Evolutionary conservation across 2,113 vertebrate genomes (phyloP).

Genomic region (Dicentrarchus labrax): DNA sequence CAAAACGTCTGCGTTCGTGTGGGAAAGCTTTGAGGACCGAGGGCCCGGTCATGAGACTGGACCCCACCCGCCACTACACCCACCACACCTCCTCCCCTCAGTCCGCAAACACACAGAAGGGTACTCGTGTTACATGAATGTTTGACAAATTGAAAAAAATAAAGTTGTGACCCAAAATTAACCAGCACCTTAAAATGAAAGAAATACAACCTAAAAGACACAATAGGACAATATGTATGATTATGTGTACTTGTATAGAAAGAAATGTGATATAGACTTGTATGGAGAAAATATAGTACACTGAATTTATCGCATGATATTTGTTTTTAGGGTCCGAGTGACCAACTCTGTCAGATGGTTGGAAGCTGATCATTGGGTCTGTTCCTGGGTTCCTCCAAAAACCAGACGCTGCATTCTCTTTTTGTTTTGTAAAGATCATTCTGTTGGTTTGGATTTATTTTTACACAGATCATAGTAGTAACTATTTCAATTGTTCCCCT

Average conservation of each 20-base stretch:
- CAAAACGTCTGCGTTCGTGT: slow-evolving; percentile 2
- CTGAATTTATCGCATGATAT: slow-evolving; percentile 83
- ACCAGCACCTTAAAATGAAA: slow-evolving; percentile 86
- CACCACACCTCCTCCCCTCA: background rate
- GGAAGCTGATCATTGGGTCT: slow-evolving; percentile 64
- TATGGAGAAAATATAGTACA: slow-evolving; percentile 84
- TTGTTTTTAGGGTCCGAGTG: slow-evolving; percentile 73
- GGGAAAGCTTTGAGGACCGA: slow-evolving; percentile 49
- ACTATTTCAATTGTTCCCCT: slow-evolving; percentile 88
- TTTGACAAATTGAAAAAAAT: slow-evolving; percentile 68
- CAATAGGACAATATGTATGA: slow-evolving; percentile 78
- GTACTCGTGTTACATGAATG: slow-evolving; percentile 83
- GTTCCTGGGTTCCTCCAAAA: slow-evolving; percentile 61
- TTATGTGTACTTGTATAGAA: slow-evolving; percentile 83
- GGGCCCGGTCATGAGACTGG: slow-evolving; percentile 31
- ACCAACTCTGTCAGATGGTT: slow-evolving; percentile 63
- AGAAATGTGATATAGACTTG: slow-evolving; percentile 83
- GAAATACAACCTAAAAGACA: slow-evolving; percentile 68
- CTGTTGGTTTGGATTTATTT: slow-evolving; percentile 87
- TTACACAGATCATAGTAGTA: slow-evolving; percentile 90
- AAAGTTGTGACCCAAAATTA: slow-evolving; percentile 79
- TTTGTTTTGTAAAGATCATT: slow-evolving; percentile 84
- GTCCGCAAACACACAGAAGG: slow-evolving; percentile 64
- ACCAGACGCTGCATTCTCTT: slow-evolving; percentile 85
- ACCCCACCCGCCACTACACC: slow-evolving; percentile 41